A percentile compares a stretch with the other conserved stretches of the same genome.
phyloP scores from a whole-genome alignment of 2,888 invertebrate genomes.

The Diabrotica balteata region DNA sequence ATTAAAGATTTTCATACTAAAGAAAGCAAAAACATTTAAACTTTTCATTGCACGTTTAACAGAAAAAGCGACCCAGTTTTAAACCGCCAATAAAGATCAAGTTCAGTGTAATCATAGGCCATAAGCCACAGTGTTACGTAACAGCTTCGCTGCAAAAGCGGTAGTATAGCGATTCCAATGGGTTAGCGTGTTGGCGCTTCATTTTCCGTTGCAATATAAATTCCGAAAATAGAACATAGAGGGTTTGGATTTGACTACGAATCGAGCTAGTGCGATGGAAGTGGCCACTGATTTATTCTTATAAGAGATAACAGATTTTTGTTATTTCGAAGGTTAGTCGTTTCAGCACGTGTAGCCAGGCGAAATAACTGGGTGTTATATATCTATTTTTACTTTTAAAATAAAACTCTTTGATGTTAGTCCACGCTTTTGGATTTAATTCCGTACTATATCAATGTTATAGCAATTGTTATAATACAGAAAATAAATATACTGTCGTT shows the following conservation, averaged over 20 bases:
- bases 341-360: no score
- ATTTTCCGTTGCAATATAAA: conserved; percentile 22
- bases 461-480: no score
- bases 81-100: conserved; percentile 24
- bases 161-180: conserved; percentile 15
- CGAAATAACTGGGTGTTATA: no score
- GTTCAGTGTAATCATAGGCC: conserved; percentile 20
- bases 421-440: no score
- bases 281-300: conserved; percentile 17
- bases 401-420: no score
- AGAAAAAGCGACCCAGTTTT: conserved; percentile 8
- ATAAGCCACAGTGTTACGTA: conserved; percentile 10
- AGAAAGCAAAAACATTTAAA: no score
- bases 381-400: no score
- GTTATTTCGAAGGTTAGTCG: no score
- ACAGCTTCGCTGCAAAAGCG: not conserved
- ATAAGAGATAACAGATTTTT: not conserved
- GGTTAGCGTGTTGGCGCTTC: conserved; percentile 24
- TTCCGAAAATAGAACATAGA: conserved; percentile 19
- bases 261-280: not conserved
- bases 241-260: conserved; percentile 9
- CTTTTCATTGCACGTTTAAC: no score
- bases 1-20: no score
- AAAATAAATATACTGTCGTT: no score
- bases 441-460: no score